Percentiles rank a stretch among this genome's conserved stretches.
phyloP scores from a whole-genome alignment of 1,140 invertebrate genomes.

The Cardiocondyla obscurior region DNA sequence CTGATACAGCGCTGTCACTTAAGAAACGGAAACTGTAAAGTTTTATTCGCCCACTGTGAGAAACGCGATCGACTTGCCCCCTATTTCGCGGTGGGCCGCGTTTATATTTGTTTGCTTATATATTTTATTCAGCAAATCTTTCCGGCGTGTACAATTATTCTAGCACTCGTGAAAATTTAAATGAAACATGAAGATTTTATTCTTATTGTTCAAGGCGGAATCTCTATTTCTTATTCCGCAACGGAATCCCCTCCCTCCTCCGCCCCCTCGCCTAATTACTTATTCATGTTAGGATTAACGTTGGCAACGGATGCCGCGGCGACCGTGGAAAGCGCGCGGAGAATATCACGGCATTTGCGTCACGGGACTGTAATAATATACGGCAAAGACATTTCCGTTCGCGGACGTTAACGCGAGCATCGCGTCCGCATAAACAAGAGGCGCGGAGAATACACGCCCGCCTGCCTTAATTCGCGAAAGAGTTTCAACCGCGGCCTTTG shows the following conservation, averaged over 20 bases:
- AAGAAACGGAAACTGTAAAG: neutral
- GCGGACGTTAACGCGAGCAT: slow-evolving; percentile 49
- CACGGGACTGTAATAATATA: slow-evolving; percentile 60
- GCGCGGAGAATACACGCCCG: slow-evolving; percentile 16
- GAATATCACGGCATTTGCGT: slow-evolving; percentile 40
- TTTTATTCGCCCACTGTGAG: neutral
- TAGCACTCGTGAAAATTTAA: neutral
- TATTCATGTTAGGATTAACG: slow-evolving; percentile 53
- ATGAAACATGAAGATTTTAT: neutral
- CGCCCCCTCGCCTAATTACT: slow-evolving; percentile 36
- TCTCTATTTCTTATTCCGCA: slow-evolving; percentile 20
- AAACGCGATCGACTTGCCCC: neutral
- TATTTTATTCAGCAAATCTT: neutral
- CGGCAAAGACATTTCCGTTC: slow-evolving; percentile 38
- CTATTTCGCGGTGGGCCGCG: neutral
- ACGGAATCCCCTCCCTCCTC: too few relatives aligned
- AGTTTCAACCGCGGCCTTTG: slow-evolving; percentile 48
- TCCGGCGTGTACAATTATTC: neutral
- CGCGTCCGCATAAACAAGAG: slow-evolving; percentile 28
- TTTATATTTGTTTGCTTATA: too few relatives aligned
- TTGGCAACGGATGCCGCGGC: slow-evolving; percentile 16
- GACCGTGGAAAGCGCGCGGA: slow-evolving; percentile 4
- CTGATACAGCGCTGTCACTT: neutral
- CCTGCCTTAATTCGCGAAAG: slow-evolving; percentile 50
- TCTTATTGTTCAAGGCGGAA: neutral